phyloP scores from a whole-genome alignment of 2,797 vertebrate genomes.

The Anisognathus igniventris region DNA sequence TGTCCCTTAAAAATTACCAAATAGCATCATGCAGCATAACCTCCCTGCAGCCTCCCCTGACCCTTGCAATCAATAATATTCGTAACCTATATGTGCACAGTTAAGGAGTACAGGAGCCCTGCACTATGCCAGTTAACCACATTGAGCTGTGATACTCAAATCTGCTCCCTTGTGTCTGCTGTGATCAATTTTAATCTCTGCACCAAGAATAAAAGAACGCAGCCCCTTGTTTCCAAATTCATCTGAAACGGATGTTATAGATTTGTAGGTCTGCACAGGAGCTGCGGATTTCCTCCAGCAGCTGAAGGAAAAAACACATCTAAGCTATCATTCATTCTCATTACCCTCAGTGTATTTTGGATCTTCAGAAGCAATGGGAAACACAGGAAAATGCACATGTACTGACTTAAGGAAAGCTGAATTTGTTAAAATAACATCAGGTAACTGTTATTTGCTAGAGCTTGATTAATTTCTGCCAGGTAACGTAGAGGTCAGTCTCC shows the following conservation, averaged over 20 bases:
- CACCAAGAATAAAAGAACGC: constrained; percentile 68
- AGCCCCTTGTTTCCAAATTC: constrained; percentile 63
- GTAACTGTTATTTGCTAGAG: background rate
- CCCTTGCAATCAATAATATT: constrained; percentile 72
- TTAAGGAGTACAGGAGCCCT: constrained; percentile 64
- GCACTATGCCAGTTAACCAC: constrained; percentile 69
- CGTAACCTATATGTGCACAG: constrained; percentile 61
- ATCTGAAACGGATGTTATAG: constrained; percentile 70
- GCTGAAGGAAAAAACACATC: constrained; percentile 62
- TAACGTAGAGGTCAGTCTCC: background rate
- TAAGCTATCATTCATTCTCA: constrained; percentile 52
- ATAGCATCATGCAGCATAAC: constrained; percentile 54
- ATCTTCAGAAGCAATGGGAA: constrained; percentile 22
- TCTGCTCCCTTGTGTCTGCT: constrained; percentile 66
- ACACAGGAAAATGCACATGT: background rate
- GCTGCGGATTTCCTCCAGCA: constrained; percentile 51
- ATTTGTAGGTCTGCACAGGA: constrained; percentile 64
- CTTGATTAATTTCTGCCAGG: background rate
- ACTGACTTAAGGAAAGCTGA: background rate
- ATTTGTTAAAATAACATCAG: background rate
- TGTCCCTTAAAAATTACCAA: constrained; percentile 66
- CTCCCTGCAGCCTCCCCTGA: constrained; percentile 53
- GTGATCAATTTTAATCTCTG: constrained; percentile 81
- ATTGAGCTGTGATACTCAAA: constrained; percentile 66
- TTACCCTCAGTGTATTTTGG: constrained; percentile 1